Percentiles rank a stretch among this genome's conserved stretches.
Evolutionary conservation across 2,797 vertebrate genomes (phyloP).

Genomic region (Sitta carolinensis): DNA sequence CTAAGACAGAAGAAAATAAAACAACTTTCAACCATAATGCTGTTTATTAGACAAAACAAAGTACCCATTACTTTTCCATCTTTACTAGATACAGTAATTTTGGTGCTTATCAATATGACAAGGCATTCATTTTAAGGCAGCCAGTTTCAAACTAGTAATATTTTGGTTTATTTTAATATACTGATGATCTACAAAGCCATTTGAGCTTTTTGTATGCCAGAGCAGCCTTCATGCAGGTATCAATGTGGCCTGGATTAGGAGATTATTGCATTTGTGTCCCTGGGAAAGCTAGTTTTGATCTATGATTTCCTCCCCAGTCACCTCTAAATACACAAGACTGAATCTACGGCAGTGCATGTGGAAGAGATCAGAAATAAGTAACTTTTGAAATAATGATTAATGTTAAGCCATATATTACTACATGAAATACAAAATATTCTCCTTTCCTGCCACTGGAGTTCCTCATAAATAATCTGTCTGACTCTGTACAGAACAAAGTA

Average conservation of each 20-base stretch:
- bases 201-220: background rate
- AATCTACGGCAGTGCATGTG: background rate
- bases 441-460: background rate
- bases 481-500: background rate
- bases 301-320: background rate
- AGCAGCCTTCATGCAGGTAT: background rate
- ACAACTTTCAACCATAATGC: background rate
- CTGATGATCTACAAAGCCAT: background rate
- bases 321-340: background rate
- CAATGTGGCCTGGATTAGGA: background rate
- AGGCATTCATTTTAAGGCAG: background rate
- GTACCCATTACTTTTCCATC: background rate
- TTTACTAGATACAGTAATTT: background rate
- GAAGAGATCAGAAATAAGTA: background rate
- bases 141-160: background rate
- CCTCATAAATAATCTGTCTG: slow-evolving; percentile 15
- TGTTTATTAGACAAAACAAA: background rate
- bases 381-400: background rate
- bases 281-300: background rate
- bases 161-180: background rate
- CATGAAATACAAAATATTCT: slow-evolving; percentile 1
- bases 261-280: background rate
- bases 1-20: background rate
- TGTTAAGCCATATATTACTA: background rate
- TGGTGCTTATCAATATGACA: background rate